phyloP scores from a whole-genome alignment of 2,888 invertebrate species.

The Hetaerina titia region DNA sequence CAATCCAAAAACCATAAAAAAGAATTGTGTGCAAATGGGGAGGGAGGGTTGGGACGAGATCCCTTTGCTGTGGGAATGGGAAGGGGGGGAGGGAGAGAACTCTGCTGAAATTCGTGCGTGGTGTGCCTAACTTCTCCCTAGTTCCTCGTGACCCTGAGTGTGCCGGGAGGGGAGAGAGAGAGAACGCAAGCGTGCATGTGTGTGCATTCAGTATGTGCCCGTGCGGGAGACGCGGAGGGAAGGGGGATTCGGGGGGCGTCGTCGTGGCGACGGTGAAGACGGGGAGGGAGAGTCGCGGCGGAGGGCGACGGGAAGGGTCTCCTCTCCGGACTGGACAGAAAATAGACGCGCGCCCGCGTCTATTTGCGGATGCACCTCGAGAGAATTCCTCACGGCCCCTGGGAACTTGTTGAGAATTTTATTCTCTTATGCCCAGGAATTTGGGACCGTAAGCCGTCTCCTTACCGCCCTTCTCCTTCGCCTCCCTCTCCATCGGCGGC shows the following conservation, averaged over 20 bases:
- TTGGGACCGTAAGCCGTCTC: not conserved
- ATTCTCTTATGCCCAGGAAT: conserved; percentile 50
- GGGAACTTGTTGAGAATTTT: conserved; percentile 62
- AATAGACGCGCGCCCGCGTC: conserved; percentile 42
- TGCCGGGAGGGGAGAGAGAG: too few species aligned
- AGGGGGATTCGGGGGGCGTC: not conserved
- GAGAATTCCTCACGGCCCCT: not conserved
- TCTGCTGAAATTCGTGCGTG: too few species aligned
- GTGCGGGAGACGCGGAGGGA: not conserved
- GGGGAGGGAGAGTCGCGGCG: not conserved
- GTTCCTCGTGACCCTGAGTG: too few species aligned
- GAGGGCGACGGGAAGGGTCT: not conserved
- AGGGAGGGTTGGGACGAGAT: too few species aligned
- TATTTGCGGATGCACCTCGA: conserved; percentile 56
- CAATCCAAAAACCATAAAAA: too few species aligned
- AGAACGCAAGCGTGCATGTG: too few species aligned
- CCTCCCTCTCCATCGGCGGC: not conserved
- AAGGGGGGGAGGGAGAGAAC: too few species aligned
- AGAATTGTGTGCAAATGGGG: too few species aligned
- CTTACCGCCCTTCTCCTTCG: not conserved
- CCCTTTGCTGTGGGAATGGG: too few species aligned
- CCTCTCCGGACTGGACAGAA: conserved; percentile 44
- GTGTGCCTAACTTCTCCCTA: too few species aligned
- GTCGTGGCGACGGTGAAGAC: not conserved
- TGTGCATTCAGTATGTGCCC: too few species aligned